A percentile compares a stretch with the other conserved stretches of the same genome.
Conservation (phyloP, 2,888 invertebrate genomes). For the Xanthia togata region DNA sequence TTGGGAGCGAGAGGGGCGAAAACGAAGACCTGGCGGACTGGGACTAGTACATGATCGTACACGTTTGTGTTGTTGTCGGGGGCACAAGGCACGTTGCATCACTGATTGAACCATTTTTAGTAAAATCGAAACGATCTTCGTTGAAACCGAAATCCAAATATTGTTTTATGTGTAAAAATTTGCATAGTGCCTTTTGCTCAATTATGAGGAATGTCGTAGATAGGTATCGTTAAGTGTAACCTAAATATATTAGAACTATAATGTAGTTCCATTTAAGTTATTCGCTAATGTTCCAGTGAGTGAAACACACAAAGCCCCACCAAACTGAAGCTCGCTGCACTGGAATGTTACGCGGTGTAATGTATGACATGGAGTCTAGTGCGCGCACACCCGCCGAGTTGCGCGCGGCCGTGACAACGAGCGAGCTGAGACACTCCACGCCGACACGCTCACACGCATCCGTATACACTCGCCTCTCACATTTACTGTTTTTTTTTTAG, state of each 20-base stretch:
- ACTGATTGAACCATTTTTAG: constrained; percentile 72
- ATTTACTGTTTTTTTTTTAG: constrained; percentile 4
- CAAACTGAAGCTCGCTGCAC: constrained; percentile 60
- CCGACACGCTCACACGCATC: constrained; percentile 18
- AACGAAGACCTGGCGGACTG: constrained; percentile 48
- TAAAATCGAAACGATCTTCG: constrained; percentile 74
- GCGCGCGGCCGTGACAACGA: constrained; percentile 65
- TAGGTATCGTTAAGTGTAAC: constrained; percentile 79
- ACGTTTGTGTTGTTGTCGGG: constrained; percentile 69
- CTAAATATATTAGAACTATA: constrained; percentile 77
- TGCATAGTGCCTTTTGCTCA: constrained; percentile 89
- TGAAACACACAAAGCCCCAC: constrained; percentile 64
- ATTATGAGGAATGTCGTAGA: constrained; percentile 81
- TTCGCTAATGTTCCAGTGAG: constrained; percentile 70
- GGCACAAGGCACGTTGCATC: constrained; percentile 88
- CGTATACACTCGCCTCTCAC: constrained; percentile 1
- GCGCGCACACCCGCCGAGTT: constrained; percentile 33
- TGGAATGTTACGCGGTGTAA: constrained; percentile 65
- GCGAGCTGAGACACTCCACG: constrained; percentile 73
- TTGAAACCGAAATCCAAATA: constrained; percentile 81
- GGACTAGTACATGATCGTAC: constrained; percentile 48
- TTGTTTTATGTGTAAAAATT: constrained; percentile 81
- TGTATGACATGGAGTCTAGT: constrained; percentile 43
- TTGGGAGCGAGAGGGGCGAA: constrained; percentile 47
- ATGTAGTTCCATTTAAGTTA: constrained; percentile 71